Evolutionary conservation across 2,888 invertebrate species (phyloP).

Genomic region (Drosophila leonis): DNA sequence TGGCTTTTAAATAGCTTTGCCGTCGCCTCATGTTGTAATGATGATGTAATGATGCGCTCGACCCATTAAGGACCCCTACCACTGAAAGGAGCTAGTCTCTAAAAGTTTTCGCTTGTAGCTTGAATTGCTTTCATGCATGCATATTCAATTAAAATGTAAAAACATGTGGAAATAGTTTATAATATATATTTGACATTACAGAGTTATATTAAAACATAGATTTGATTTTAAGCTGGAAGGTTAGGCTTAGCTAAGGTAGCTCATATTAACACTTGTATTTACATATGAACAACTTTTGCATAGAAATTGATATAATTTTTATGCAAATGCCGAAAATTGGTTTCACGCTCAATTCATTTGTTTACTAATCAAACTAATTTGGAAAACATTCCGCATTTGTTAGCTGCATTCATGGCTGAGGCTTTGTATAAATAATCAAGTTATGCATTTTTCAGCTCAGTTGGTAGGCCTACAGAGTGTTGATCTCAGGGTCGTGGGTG

Average conservation of each 20-base stretch:
- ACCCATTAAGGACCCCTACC: slow-evolving; percentile 11
- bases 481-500: slow-evolving; percentile 78
- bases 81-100: slow-evolving; percentile 4
- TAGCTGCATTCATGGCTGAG: not conserved
- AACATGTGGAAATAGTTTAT: not conserved
- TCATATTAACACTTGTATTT: not conserved
- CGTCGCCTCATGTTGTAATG: not conserved
- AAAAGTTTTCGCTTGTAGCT: slow-evolving; percentile 48
- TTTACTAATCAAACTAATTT: slow-evolving; percentile 33
- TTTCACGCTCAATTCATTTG: slow-evolving; percentile 55
- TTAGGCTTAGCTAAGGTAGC: not conserved
- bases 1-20: slow-evolving; percentile 15
- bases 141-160: slow-evolving; percentile 53
- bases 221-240: not conserved
- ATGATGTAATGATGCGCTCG: slow-evolving; percentile 23
- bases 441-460: slow-evolving; percentile 1
- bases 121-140: slow-evolving; percentile 52
- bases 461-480: slow-evolving; percentile 78
- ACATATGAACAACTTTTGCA: not conserved
- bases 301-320: slow-evolving; percentile 15
- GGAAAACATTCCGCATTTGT: not conserved
- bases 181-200: not conserved
- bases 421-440: not conserved
- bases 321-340: slow-evolving; percentile 42
- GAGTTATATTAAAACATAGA: not conserved